phyloP scores from a whole-genome alignment of 2,888 invertebrate genomes.

The Melikaiella ostensackeni region DNA sequence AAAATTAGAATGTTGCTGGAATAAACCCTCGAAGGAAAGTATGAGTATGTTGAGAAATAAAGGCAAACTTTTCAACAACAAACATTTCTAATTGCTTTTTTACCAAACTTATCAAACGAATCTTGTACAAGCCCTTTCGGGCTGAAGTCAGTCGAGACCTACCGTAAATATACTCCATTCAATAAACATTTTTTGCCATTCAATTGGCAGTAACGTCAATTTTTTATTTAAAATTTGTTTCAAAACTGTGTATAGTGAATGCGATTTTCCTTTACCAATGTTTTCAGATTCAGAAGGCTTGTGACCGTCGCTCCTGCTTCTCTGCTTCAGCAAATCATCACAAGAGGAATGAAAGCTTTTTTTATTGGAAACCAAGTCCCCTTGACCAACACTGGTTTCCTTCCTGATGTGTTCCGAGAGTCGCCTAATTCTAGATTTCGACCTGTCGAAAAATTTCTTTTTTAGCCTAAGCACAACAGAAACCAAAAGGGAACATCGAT shows the following conservation, averaged over 20 bases:
- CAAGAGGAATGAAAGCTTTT: constrained; percentile 67
- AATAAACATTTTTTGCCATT: no score
- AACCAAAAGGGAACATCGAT: constrained; percentile 35
- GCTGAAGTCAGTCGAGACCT: no score
- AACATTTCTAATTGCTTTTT: no score
- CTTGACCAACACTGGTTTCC: constrained; percentile 64
- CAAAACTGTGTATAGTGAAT: no score
- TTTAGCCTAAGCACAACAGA: constrained; percentile 52
- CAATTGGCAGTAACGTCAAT: not conserved
- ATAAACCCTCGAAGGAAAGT: no score
- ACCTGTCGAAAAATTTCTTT: constrained; percentile 60
- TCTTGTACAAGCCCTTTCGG: no score
- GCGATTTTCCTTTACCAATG: constrained; percentile 52
- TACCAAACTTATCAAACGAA: no score
- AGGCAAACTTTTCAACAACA: no score
- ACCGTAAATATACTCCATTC: no score
- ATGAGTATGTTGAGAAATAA: no score
- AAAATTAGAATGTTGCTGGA: no score
- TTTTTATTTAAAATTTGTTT: not conserved
- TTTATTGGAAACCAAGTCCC: constrained; percentile 57
- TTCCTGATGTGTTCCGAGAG: constrained; percentile 72
- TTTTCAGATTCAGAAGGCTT: constrained; percentile 57
- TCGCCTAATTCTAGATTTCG: constrained; percentile 70
- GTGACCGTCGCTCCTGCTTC: constrained; percentile 57
- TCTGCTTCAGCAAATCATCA: constrained; percentile 68